These are phyloP conservation scores for Trichonephila clavipes DNA, from an alignment of 1,140 invertebrate genomes.

Conservation along the genomic window DNA sequence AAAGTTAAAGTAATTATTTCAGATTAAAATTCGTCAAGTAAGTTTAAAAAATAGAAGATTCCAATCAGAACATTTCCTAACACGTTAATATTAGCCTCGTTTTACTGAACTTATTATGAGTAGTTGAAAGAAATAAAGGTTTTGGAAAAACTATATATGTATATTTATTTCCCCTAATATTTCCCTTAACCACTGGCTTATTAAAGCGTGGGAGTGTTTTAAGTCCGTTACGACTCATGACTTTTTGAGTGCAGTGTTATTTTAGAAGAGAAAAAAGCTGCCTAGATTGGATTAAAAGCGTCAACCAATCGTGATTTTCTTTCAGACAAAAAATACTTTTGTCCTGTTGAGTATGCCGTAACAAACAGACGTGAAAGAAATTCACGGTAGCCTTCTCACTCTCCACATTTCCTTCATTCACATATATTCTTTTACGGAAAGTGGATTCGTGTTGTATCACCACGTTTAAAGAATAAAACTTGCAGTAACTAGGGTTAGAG, in stretches of 20 bases:
- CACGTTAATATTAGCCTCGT: not conserved
- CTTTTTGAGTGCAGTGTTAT: not conserved
- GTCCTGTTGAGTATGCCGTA: slow-evolving; percentile 14
- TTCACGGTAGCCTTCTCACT: slow-evolving; percentile 13
- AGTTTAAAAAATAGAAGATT: too few species aligned
- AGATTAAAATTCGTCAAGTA: too few species aligned
- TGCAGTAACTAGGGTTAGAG: slow-evolving; percentile 62
- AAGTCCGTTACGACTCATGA: too few species aligned
- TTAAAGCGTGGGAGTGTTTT: too few species aligned
- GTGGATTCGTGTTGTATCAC: slow-evolving; percentile 64
- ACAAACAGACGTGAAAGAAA: slow-evolving; percentile 56
- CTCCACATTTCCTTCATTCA: not conserved
- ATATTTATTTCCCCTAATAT: not conserved
- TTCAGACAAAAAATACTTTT: not conserved
- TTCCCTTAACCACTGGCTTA: not conserved
- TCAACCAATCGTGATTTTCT: not conserved
- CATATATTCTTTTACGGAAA: slow-evolving; percentile 41
- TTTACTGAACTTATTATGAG: not conserved
- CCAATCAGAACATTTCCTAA: too few species aligned
- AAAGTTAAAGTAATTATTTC: too few species aligned
- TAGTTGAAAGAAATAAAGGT: not conserved
- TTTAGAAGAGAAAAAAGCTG: not conserved
- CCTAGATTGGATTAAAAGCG: not conserved
- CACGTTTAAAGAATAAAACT: slow-evolving; percentile 65
- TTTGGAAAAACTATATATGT: not conserved